Percentiles rank a stretch among this genome's conserved stretches.
These are phyloP conservation scores for Hormaphis cornu DNA, from an alignment of 1,140 invertebrate genomes.

Conservation along the genomic window DNA sequence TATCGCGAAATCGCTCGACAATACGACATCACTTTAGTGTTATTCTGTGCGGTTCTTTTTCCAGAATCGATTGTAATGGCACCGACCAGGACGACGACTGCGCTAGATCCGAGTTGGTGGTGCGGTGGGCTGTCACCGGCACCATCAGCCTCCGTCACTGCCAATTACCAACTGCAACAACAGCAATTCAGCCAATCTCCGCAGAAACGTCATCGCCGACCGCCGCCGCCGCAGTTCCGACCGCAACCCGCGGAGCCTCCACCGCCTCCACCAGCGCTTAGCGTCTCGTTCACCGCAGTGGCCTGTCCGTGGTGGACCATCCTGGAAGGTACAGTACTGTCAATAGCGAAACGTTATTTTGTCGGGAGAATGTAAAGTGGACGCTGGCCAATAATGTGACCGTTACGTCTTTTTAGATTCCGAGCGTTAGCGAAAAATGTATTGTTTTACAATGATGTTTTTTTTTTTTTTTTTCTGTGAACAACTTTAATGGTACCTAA, in stretches of 20 bases:
- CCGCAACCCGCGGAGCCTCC: not conserved
- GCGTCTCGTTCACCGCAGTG: not conserved
- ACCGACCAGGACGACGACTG: not conserved
- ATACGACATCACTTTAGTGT: too few relatives aligned
- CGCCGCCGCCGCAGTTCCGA: not conserved
- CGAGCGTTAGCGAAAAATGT: too few relatives aligned
- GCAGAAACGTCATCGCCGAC: not conserved
- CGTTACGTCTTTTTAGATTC: too few relatives aligned
- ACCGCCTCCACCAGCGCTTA: not conserved
- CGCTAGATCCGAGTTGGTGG: not conserved
- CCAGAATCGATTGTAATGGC: not conserved
- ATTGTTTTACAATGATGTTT: too few relatives aligned
- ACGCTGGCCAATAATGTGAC: too few relatives aligned
- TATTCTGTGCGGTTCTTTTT: not conserved
- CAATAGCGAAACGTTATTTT: too few relatives aligned
- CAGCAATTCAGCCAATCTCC: too few relatives aligned
- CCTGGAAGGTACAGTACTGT: not conserved
- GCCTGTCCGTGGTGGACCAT: slow-evolving; percentile 8
- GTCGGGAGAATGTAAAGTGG: too few relatives aligned
- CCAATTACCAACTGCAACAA: not conserved
- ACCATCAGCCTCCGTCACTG: not conserved
- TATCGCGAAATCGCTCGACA: too few relatives aligned
- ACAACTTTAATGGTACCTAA: too few relatives aligned
- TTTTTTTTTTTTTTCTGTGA: too few relatives aligned
- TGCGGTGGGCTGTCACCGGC: not conserved